Evolutionary conservation across 2,888 invertebrate species (phyloP).

Genomic region (Conops quadrifasciatus): DNA sequence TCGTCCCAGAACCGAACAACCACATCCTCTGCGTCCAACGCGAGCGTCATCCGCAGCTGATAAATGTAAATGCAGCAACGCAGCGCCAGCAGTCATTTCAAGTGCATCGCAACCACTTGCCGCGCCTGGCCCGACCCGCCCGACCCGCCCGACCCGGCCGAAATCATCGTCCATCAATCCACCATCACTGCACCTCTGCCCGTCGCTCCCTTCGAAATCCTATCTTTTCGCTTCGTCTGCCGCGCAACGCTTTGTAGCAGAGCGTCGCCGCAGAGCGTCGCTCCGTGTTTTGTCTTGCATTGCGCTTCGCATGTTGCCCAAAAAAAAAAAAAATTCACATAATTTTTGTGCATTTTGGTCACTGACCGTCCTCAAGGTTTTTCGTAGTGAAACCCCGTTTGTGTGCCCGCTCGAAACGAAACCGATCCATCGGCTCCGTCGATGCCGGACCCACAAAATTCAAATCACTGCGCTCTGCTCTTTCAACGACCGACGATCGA

Average conservation of each 20-base stretch:
- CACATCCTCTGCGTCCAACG: slow-evolving; percentile 25
- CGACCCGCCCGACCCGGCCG: background rate
- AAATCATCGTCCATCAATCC: background rate
- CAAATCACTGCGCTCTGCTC: too few relatives aligned
- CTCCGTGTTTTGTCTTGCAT: background rate
- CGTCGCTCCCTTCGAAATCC: background rate
- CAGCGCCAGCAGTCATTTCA: slow-evolving; percentile 21
- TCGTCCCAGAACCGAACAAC: slow-evolving; percentile 4
- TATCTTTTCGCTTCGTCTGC: background rate
- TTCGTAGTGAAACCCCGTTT: slow-evolving; percentile 41
- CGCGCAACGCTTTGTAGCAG: background rate
- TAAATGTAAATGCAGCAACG: too few relatives aligned
- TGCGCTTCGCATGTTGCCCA: slow-evolving; percentile 15
- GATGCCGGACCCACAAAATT: background rate
- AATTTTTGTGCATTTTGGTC: slow-evolving; percentile 60
- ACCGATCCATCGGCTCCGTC: background rate
- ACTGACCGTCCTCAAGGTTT: slow-evolving; percentile 64
- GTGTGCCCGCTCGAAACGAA: background rate
- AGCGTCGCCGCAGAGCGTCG: background rate
- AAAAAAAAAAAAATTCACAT: slow-evolving; percentile 44
- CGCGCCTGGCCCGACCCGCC: background rate
- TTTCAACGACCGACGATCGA: too few relatives aligned
- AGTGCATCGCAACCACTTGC: slow-evolving; percentile 9
- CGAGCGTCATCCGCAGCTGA: background rate
- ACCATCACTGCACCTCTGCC: background rate